Conservation (phyloP, 2,113 vertebrate genomes). For the Corythornis madagascariensis region DNA sequence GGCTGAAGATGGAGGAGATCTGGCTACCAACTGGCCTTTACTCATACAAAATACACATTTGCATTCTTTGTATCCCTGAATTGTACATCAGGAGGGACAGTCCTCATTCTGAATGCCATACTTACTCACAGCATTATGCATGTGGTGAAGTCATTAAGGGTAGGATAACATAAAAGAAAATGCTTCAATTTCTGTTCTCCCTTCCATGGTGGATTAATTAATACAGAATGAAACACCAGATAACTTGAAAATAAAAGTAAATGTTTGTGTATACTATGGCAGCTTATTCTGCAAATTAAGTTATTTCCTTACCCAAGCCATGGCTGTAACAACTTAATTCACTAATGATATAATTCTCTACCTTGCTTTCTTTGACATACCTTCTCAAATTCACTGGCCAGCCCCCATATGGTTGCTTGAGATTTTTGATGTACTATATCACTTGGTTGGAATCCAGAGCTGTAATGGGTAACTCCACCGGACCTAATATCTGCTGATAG, state of each 20-base stretch:
- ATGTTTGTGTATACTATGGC: not conserved
- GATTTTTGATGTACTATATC: constrained; percentile 34
- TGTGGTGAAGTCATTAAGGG: not conserved
- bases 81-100: not conserved
- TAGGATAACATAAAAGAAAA: constrained; percentile 39
- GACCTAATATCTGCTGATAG: constrained; percentile 36
- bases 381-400: constrained; percentile 16
- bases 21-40: constrained; percentile 6
- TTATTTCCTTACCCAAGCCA: not conserved
- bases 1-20: not conserved
- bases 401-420: constrained; percentile 15
- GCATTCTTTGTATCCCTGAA: not conserved
- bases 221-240: not conserved
- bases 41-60: not conserved
- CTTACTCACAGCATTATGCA: constrained; percentile 22
- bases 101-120: constrained; percentile 23
- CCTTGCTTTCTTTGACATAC: constrained; percentile 49
- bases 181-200: not conserved
- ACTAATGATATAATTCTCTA: not conserved
- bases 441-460: constrained; percentile 41
- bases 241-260: constrained; percentile 41
- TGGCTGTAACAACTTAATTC: not conserved
- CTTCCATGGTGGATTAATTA: constrained; percentile 35
- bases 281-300: constrained; percentile 21
- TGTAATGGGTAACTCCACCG: constrained; percentile 45